Conservation (phyloP, 1,140 invertebrate species). For the Camponotus vicinus region DNA sequence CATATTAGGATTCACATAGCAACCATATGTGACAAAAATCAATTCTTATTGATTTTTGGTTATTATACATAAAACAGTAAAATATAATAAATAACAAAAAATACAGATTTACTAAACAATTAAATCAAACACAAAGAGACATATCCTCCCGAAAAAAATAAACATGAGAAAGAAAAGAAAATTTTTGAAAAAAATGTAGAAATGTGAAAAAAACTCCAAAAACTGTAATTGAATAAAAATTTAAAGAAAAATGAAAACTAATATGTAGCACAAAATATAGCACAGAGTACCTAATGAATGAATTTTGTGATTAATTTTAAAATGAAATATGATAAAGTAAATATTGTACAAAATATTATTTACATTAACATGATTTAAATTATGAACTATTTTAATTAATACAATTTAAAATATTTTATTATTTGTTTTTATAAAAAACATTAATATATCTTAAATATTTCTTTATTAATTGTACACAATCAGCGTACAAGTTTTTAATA, state of each 20-base stretch:
- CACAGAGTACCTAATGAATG: neutral
- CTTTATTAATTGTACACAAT: neutral
- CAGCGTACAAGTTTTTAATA: neutral
- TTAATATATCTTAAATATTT: neutral
- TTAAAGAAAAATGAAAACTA: neutral
- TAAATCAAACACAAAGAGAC: neutral
- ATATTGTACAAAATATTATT: neutral
- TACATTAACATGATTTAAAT: neutral
- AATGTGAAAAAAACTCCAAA: neutral
- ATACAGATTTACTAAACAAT: neutral
- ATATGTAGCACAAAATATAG: neutral
- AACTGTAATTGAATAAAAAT: conserved; percentile 8
- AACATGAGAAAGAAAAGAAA: neutral
- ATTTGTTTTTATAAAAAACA: neutral
- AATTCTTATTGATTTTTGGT: neutral
- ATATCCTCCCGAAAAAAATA: neutral
- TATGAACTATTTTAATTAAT: no score
- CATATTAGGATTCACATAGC: conserved; percentile 39
- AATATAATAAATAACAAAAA: neutral
- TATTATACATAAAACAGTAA: neutral
- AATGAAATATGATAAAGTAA: neutral
- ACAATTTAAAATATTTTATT: neutral
- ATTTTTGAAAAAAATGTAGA: neutral
- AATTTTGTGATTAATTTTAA: neutral
- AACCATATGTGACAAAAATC: neutral